Base-by-base conservation (phyloP, 2,113 vertebrate species). In the Toxotes chatareus region DNA sequence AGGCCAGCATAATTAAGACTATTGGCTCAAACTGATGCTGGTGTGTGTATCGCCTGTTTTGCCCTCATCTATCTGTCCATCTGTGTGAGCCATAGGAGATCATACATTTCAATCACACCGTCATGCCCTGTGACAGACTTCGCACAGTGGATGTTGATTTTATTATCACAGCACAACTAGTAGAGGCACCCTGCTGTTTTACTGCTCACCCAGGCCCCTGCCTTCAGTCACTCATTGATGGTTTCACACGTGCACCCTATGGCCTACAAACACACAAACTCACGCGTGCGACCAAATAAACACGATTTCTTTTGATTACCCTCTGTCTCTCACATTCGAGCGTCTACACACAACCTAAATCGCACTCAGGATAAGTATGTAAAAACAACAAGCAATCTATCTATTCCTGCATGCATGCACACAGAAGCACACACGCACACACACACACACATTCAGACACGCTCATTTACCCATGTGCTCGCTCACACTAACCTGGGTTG, bases 111-210 rank as follows among this genome's bases (percentile, higher is more conserved):
- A 91, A 92, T 93, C 86, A 61, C 89, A 76, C 79, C 86, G 10
- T 83, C 81, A 56, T 71, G 79, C 73, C 86, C 60, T 27, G 55
- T 91, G 93, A 91, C 89, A 92, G 90, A 90, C 87, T 91, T 90
- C 60, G 69, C 88, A 87, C 92, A 89, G 89, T 85, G 70, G 88
- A 76, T 92, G 91, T 79, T 83, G 89, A 88, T 93, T 94, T 94
- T 94, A 92, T 91, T 91, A 89, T 84, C 87, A 85, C 80, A 76
- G 85, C 89, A 85, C 91, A 91, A 93, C 92, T 93, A 88, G 78
- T 87, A 73, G 79, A 85, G 84, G 73, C 72, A 49, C 91, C 93
- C 91, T 53, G 77, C 88, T 82, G 92, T 85, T 94, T 84, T 89
- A 91, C 84, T 42, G 74, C 89, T 72, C 81, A 79, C 81, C 49